Base-by-base conservation (phyloP, 2,113 vertebrate species). In the Ammodytes dubius region DNA sequence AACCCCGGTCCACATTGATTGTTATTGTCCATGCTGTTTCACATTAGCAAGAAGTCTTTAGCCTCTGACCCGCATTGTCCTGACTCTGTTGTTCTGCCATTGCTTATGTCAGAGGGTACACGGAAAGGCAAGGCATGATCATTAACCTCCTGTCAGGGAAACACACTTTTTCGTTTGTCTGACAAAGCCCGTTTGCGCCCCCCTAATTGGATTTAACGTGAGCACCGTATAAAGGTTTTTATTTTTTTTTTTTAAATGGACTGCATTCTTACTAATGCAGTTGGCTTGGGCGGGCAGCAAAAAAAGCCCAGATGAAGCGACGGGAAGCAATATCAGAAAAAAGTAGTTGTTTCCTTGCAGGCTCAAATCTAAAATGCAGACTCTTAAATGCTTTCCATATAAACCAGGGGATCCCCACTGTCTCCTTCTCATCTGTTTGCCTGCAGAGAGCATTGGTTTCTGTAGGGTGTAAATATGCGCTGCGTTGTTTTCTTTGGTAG, bases 391-490 rank as follows among this genome's bases (percentile, higher is more conserved):
- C 46, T 86, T 88, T 87, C 78, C 56, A 79, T 77, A 64, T 70
- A 83, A 81, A 88, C 79, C 81, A 79, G 45, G 59, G 60, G 19
- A 83, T 70, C 80, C 83, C 81, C 3, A 66, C 84, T 79, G 81
- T 88, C 81, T 84, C 86, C 78, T 46, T 77, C 60, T 74, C 87
- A 75, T 87, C 19, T 66, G 81, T 90, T 90, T 89, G 27, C 85
- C 87, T 91, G 74, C 88, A 87, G 90, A 92, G 77, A 86, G 84
- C 61, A 72, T 77, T 58, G 65, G 43, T 91, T 92, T 91, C 88
- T 94, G 92, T 89, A 83, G 83, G 89, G 75, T 95, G 95, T 95
- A 95, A 95, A 95, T 95, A 95, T 89, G 92, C 85, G 91, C 92
- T 91, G 88, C 90, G 91, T 91, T 90, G 89, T 91, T 94, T 94